A percentile compares a stretch with the other conserved stretches of the same genome.
Evolutionary conservation across 2,888 invertebrate genomes (phyloP).

Genomic region (Cyclophora punctaria): DNA sequence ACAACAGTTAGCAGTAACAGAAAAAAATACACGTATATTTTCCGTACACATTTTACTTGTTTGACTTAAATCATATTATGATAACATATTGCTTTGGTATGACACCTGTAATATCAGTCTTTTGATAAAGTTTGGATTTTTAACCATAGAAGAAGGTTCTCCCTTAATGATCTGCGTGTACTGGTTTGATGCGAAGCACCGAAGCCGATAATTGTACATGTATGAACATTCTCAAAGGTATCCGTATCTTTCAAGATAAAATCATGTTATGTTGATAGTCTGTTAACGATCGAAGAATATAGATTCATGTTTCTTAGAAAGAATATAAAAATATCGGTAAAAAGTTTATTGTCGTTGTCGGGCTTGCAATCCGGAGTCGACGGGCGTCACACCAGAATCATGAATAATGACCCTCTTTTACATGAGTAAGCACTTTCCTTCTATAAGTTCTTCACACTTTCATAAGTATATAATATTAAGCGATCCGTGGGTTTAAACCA

Average conservation of each 20-base stretch:
- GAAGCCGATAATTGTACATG: no score
- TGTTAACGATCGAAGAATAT: slow-evolving; percentile 8
- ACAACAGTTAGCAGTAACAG: no score
- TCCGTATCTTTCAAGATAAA: not conserved
- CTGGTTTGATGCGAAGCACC: no score
- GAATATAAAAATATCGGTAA: not conserved
- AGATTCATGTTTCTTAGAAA: slow-evolving; percentile 1
- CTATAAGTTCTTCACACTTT: not conserved
- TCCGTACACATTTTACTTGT: slow-evolving; percentile 2
- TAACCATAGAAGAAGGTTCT: no score
- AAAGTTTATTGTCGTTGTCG: slow-evolving; percentile 16
- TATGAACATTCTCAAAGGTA: not conserved
- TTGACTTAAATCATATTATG: no score
- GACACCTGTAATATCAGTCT: no score
- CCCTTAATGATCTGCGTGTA: no score
- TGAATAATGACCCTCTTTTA: slow-evolving; percentile 31
- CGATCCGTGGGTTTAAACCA: no score
- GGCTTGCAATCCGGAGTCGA: slow-evolving; percentile 19
- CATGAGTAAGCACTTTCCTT: slow-evolving; percentile 20
- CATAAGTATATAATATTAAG: not conserved
- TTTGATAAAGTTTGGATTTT: no score
- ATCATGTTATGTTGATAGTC: slow-evolving; percentile 4
- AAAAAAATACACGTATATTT: slow-evolving; percentile 1
- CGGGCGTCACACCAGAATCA: slow-evolving; percentile 33
- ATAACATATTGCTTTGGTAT: no score